Percentiles rank a stretch among this genome's conserved stretches.
Evolutionary conservation across 2,797 vertebrate species (phyloP).

Genomic region (Zalophus californianus): DNA sequence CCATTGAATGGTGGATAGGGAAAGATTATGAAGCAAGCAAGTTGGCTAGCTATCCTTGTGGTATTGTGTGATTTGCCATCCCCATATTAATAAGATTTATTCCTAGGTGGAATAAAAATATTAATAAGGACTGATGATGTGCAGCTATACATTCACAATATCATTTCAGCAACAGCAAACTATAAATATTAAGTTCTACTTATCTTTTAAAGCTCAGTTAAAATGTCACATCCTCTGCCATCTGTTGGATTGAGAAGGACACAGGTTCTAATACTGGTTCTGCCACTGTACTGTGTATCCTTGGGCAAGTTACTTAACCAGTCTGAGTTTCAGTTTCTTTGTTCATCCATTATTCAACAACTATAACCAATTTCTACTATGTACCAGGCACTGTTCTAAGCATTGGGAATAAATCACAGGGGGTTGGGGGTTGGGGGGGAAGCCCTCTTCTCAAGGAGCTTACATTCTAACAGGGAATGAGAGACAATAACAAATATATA

Average conservation of each 20-base stretch:
- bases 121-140: background rate
- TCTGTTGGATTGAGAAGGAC: background rate
- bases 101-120: background rate
- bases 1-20: background rate
- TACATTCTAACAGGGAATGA: background rate
- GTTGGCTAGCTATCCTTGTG: background rate
- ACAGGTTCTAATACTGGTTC: background rate
- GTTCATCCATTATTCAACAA: background rate
- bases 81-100: background rate
- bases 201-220: constrained; percentile 20
- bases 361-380: background rate
- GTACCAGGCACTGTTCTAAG: background rate
- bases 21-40: background rate
- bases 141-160: background rate
- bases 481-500: background rate
- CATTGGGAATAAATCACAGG: background rate
- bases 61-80: background rate
- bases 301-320: background rate
- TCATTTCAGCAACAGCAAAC: background rate
- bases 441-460: background rate
- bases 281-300: background rate
- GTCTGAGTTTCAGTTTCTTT: background rate
- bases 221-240: background rate
- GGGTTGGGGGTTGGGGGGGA: background rate
- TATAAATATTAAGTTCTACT: background rate